Evolutionary conservation across 2,888 invertebrate genomes (phyloP), one percentile per base, ranked within the genome.

Genomic region (Anoncus sp.): DNA sequence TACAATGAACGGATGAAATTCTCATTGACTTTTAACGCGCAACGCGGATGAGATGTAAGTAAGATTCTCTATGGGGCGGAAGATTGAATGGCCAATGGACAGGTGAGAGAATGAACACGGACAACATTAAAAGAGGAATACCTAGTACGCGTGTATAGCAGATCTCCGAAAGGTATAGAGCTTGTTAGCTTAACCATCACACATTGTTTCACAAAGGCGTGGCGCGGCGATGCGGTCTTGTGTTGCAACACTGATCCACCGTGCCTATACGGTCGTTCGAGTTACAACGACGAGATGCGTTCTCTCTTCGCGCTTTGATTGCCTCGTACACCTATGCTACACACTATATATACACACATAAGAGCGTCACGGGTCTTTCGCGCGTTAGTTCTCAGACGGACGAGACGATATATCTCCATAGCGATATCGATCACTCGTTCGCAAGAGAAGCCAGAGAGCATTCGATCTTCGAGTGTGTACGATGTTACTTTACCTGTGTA

Each of bases 141-240:
- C 22, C n/a, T n/a, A 51, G 60, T 74, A 72, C 75, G 9, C 14
- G 53, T 62, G n/a, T 38, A 45, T 47, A 66, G 24, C 35, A 18
- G 49, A 47, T 53, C 55, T 74, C 60, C 77, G 80, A 65, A 82
- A 79, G 85, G 63, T 51, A n/a, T n/a, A 83, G 83, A 85, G 84
- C 87, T 86, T 87, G 85, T 87, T 87, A 86, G 83, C 84, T 85
- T 85, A 85, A 87, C 85, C 86, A 87, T 85, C 83, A 83, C 83
- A 83, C 86, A 87, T 87, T 87, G 86, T 87, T 87, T 84, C 81
- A 74, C 82, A 77, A 83, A 79, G 80, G 86, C 85, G 85, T 86
- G 86, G 85, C 82, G 82, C 45, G 77, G 80, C 77, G 77, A 66
- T 81, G 84, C 80, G n/a, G n/a, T n/a, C n/a, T n/a, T n/a, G 84